Base-by-base conservation (phyloP, 2,888 invertebrate species). In the Proisotoma minuta region DNA sequence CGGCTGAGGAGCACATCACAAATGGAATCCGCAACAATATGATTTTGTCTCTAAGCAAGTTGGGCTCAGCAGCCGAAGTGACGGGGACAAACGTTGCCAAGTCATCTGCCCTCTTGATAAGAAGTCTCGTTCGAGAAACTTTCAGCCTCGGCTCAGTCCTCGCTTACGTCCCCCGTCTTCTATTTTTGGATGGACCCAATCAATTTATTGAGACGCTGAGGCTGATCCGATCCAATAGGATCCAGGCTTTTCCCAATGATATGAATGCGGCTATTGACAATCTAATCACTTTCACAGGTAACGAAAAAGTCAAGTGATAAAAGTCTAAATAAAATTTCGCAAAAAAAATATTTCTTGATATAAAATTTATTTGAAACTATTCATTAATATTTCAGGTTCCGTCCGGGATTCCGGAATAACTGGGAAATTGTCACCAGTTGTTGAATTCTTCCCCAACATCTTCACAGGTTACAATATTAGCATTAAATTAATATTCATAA, bases 111-210 rank as follows among this genome's bases (percentile, higher is more conserved):
- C 54, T 61, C 29, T 60, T 73, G 66, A 69, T 72, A 58, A 68
- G 72, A 50, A 71, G 73, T 28, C 54, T 73, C 15, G 60, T 72
- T 15, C 62, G 62, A 10, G 65, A 73, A 60, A 64, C 69, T 4
- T 72, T 73, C 65, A 59, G 59, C 20, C 59, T 73, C 12, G 65
- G 59, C 23, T 68, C 70, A 29, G 72, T 73, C n/a, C 70, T 72
- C n/a, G 68, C 67, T 3, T 73, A 73, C 66, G 71, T 73, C 71
- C 73, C 73, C 48, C 28, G 69, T 18, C 65, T 73, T 27, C 69
- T 73, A 62, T 72, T 73, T 59, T 54, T 73, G 54, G 73, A 73
- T 53, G 73, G 72, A 61, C 72, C 73, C 23, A 72, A 68, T 22
- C 72, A 73, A 52, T 73, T 73, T 62, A 68, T 73, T 47, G 72